Percentiles rank a stretch among this genome's conserved stretches.
These are phyloP conservation scores for Cotesia glomerata DNA, from an alignment of 1,140 invertebrate species.

Conservation along the genomic window DNA sequence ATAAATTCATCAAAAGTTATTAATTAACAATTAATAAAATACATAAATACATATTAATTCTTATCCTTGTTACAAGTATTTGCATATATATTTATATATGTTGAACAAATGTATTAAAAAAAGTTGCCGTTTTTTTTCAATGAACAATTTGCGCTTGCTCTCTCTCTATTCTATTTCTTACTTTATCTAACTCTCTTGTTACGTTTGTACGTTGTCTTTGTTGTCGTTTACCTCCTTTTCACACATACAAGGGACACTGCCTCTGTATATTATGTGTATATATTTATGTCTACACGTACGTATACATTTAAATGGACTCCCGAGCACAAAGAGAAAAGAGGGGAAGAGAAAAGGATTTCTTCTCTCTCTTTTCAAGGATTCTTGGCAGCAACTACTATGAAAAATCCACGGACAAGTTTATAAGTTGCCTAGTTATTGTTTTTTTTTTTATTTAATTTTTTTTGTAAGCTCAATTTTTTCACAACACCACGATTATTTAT, in stretches of 20 bases:
- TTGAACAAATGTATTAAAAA: slow-evolving; percentile 5
- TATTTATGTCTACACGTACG: background rate
- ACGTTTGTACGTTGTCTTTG: background rate
- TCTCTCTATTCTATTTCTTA: background rate
- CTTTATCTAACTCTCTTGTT: background rate
- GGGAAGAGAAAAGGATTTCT: slow-evolving; percentile 15
- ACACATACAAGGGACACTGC: background rate
- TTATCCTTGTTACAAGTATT: background rate
- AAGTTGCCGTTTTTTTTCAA: background rate
- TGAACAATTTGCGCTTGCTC: slow-evolving; percentile 15
- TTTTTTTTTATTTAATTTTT: background rate
- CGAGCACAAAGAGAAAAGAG: background rate
- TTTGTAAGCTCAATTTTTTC: background rate
- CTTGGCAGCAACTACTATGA: background rate
- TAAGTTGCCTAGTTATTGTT: background rate
- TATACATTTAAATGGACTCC: slow-evolving; percentile 25
- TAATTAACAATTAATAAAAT: too few relatives aligned
- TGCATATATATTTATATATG: slow-evolving; percentile 1
- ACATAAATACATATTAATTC: too few relatives aligned
- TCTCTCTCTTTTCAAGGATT: slow-evolving; percentile 15
- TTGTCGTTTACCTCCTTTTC: background rate
- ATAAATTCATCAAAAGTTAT: too few relatives aligned
- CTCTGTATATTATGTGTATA: too few relatives aligned
- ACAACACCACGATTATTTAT: background rate
- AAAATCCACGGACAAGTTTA: slow-evolving; percentile 1